phyloP scores from a whole-genome alignment of 2,888 invertebrate genomes.

The Osedax fenrisi region DNA sequence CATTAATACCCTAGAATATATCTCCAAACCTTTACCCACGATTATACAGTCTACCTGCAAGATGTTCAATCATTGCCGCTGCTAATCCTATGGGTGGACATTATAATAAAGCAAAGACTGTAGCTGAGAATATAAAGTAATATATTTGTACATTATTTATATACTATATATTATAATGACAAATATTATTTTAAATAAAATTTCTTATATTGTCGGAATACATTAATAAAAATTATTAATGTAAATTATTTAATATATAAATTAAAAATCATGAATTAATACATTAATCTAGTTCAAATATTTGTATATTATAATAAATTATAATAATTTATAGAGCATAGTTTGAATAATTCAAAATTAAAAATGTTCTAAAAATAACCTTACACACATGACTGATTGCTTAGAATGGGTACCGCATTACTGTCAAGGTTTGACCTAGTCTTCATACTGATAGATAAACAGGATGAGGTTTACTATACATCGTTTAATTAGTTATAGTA shows the following conservation, averaged over 20 bases:
- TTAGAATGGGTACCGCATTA: slow-evolving; percentile 64
- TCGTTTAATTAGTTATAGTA: background rate
- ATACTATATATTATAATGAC: background rate
- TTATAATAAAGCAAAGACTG: slow-evolving; percentile 73
- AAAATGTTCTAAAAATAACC: too few species aligned
- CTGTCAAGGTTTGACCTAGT: slow-evolving; percentile 81
- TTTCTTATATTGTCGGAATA: background rate
- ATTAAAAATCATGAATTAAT: too few species aligned
- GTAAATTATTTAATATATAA: too few species aligned
- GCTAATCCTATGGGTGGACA: slow-evolving; percentile 81
- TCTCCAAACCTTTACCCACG: too few species aligned
- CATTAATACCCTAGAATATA: too few species aligned
- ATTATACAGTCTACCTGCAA: slow-evolving; percentile 66
- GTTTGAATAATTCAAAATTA: too few species aligned
- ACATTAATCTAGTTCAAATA: too few species aligned
- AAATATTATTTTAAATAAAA: background rate
- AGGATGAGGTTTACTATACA: slow-evolving; percentile 59
- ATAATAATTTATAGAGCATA: too few species aligned
- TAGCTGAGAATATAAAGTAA: slow-evolving; percentile 66
- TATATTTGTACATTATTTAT: background rate
- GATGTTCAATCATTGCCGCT: slow-evolving; percentile 75
- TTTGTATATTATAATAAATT: too few species aligned
- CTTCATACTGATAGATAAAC: slow-evolving; percentile 75
- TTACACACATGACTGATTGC: too few species aligned
- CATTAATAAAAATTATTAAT: too few species aligned